Evolutionary conservation across 1,140 invertebrate genomes (phyloP).

Genomic region (Prorops nasuta): DNA sequence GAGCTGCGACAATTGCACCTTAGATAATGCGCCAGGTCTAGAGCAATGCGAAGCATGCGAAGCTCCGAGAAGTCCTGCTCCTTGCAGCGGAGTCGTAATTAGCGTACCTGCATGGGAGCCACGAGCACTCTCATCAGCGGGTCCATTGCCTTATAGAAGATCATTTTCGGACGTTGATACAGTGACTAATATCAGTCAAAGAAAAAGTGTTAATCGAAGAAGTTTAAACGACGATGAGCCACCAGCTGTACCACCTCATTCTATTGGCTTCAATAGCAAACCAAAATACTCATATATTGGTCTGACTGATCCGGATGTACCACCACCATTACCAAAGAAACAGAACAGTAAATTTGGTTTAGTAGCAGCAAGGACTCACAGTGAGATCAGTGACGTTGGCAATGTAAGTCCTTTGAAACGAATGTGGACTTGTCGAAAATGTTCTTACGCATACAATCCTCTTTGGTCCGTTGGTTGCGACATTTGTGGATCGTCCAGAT

Average conservation of each 20-base stretch:
- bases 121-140: conserved; percentile 52
- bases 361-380: conserved; percentile 45
- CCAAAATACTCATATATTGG: conserved; percentile 63
- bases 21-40: conserved; percentile 56
- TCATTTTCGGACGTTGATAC: conserved; percentile 64
- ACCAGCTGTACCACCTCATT: conserved; percentile 53
- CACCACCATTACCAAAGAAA: conserved; percentile 52
- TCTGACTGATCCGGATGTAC: conserved; percentile 57
- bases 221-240: conserved; percentile 65
- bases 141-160: conserved; percentile 61
- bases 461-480: conserved; percentile 75
- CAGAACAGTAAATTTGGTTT: conserved; percentile 41
- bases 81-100: conserved; percentile 57
- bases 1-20: conserved; percentile 63
- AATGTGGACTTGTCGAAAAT: conserved; percentile 85
- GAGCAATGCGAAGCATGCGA: conserved; percentile 66
- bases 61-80: conserved; percentile 57
- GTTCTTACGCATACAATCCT: conserved; percentile 84
- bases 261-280: conserved; percentile 47
- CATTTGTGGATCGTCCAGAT: conserved; percentile 70
- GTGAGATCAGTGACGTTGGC: conserved; percentile 37
- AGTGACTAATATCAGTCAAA: conserved; percentile 41
- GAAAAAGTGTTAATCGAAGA: conserved; percentile 53
- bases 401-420: conserved; percentile 57
- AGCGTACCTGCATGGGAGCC: conserved; percentile 57